Evolutionary conservation across 2,113 vertebrate species (phyloP).

Genomic region (Heterotilapia buettikoferi): DNA sequence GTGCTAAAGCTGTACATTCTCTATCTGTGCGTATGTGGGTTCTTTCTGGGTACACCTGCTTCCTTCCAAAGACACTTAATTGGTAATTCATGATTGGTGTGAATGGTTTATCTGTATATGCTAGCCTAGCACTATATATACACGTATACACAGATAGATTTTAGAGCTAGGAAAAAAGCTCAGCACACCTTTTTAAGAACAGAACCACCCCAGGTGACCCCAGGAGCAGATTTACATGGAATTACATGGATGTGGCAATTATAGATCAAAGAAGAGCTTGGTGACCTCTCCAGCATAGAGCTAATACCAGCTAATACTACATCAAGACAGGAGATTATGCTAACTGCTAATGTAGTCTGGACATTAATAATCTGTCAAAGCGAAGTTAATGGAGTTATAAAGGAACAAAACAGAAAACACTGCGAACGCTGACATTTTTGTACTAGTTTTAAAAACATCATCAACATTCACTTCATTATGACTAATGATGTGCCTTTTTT

Average conservation of each 20-base stretch:
- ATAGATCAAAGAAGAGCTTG: neutral
- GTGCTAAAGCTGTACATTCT: neutral
- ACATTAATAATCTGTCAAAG: neutral
- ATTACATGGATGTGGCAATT: neutral
- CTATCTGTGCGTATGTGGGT: neutral
- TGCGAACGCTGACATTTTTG: fast-evolving
- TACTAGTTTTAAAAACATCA: neutral
- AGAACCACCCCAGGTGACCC: neutral
- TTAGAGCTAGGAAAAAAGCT: neutral
- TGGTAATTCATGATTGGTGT: neutral
- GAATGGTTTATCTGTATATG: neutral
- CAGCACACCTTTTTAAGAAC: neutral
- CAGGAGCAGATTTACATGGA: neutral
- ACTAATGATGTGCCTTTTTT: neutral
- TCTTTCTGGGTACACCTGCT: neutral
- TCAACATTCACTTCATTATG: neutral
- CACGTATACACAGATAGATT: neutral
- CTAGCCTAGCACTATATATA: neutral
- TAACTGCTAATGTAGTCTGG: neutral
- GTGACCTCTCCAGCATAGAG: neutral
- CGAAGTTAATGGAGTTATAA: neutral
- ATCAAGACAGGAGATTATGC: neutral
- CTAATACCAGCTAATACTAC: neutral
- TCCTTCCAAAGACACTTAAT: neutral
- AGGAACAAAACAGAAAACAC: neutral